Evolutionary conservation across 2,797 vertebrate species (phyloP).

Genomic region (Thalassophryne amazonica): DNA sequence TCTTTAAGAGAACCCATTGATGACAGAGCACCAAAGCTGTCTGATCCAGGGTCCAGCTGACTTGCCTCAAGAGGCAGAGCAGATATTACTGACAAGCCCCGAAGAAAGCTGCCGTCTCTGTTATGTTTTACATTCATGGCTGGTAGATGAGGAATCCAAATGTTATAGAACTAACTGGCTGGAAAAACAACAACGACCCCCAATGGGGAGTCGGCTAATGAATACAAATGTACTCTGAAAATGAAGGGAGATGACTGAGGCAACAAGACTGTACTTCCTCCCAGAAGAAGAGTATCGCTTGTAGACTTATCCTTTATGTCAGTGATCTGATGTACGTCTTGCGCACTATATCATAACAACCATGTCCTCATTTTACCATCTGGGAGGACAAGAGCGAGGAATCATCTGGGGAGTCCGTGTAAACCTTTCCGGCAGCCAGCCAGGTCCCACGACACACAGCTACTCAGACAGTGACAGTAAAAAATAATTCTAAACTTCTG

Average conservation of each 20-base stretch:
- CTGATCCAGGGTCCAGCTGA: too few species aligned
- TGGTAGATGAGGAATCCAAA: slow-evolving; percentile 48
- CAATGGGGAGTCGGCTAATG: slow-evolving; percentile 25
- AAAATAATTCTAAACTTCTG: slow-evolving; percentile 22
- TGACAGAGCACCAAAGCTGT: too few species aligned
- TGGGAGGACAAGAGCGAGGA: slow-evolving; percentile 48
- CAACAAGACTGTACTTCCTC: slow-evolving; percentile 24
- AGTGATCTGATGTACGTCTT: slow-evolving; percentile 32
- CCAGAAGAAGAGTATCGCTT: slow-evolving; percentile 10
- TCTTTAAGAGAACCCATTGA: too few species aligned
- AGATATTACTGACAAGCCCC: too few species aligned
- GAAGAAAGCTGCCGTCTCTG: slow-evolving; percentile 23
- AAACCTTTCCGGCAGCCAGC: slow-evolving; percentile 35
- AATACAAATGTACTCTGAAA: slow-evolving; percentile 43
- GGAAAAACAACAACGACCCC: slow-evolving; percentile 42
- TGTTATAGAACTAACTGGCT: slow-evolving; percentile 36
- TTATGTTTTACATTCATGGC: slow-evolving; percentile 14
- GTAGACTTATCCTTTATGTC: slow-evolving; percentile 29
- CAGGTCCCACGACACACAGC: slow-evolving; percentile 23
- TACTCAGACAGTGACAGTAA: slow-evolving; percentile 9
- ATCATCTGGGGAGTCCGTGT: slow-evolving; percentile 56
- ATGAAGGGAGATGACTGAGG: slow-evolving; percentile 18
- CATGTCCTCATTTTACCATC: slow-evolving; percentile 44
- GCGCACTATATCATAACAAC: slow-evolving; percentile 36
- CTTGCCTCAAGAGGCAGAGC: too few species aligned